Conservation (phyloP, 1,140 invertebrate genomes). For the Ips nitidus region DNA sequence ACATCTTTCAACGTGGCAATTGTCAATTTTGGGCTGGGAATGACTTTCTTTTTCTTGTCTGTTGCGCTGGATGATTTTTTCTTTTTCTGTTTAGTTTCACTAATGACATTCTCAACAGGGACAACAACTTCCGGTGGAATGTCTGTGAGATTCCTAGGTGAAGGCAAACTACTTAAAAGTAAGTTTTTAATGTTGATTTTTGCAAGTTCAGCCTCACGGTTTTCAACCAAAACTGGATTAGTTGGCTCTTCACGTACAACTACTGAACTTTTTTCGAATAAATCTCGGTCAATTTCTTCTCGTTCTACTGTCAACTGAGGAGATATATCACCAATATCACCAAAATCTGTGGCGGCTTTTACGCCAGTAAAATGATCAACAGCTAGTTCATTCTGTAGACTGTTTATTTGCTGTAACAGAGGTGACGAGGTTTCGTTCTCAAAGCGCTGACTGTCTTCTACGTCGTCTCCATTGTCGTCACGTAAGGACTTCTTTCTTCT, state of each 20-base stretch:
- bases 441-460: neutral
- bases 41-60: neutral
- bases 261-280: neutral
- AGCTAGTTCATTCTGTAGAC: no score
- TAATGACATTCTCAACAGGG: neutral
- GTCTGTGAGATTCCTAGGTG: neutral
- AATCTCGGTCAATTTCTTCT: neutral
- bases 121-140: neutral
- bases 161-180: slow-evolving; percentile 17
- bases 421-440: no score
- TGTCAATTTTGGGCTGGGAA: neutral
- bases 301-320: neutral
- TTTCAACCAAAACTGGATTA: neutral
- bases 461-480: neutral
- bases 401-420: no score
- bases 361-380: neutral
- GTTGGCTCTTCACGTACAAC: neutral
- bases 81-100: neutral
- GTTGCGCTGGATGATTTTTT: neutral
- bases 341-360: no score
- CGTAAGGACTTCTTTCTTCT: neutral
- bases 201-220: slow-evolving; percentile 16
- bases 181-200: slow-evolving; percentile 28
- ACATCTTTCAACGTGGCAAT: slow-evolving; percentile 10
- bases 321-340: neutral